Evolutionary conservation across 2,113 vertebrate species (phyloP).

Genomic region (Sylvilagus bachmani): DNA sequence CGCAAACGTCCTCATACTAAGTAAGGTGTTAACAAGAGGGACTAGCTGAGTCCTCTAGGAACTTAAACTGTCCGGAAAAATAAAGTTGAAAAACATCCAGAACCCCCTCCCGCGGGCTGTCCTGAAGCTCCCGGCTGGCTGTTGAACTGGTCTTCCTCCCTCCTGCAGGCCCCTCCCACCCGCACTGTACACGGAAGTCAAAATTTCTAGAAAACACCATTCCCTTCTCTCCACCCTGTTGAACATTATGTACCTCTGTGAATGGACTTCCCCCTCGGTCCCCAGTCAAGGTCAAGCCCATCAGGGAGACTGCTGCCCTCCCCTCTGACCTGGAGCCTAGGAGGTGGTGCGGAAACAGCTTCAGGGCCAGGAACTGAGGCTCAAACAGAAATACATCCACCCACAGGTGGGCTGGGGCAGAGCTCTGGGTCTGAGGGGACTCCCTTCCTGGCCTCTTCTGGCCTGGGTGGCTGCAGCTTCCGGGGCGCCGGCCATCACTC

Average conservation of each 20-base stretch:
- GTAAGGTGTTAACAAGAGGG: background rate
- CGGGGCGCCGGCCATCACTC: background rate
- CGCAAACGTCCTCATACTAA: background rate
- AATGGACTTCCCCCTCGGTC: background rate
- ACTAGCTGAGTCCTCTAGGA: background rate
- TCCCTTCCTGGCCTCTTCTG: background rate
- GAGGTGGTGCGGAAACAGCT: too few species aligned
- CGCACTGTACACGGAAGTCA: background rate
- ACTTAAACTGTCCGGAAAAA: slow-evolving; percentile 22
- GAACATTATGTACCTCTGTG: background rate
- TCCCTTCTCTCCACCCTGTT: background rate
- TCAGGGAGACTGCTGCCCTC: background rate
- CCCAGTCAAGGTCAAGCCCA: background rate
- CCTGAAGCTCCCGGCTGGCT: background rate
- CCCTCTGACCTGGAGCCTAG: background rate
- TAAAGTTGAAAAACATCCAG: background rate
- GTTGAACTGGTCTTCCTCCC: background rate
- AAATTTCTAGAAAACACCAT: background rate
- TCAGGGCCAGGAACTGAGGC: too few species aligned
- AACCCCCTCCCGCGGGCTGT: background rate
- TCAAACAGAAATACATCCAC: background rate
- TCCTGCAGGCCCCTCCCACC: background rate
- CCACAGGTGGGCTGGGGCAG: background rate
- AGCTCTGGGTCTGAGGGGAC: background rate
- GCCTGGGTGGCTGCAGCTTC: background rate